Percentiles rank a stretch among this genome's conserved stretches.
These are phyloP conservation scores for Apostichopus californicus DNA, from an alignment of 35 echinoderm and acorn worm species.

Conservation along the genomic window DNA sequence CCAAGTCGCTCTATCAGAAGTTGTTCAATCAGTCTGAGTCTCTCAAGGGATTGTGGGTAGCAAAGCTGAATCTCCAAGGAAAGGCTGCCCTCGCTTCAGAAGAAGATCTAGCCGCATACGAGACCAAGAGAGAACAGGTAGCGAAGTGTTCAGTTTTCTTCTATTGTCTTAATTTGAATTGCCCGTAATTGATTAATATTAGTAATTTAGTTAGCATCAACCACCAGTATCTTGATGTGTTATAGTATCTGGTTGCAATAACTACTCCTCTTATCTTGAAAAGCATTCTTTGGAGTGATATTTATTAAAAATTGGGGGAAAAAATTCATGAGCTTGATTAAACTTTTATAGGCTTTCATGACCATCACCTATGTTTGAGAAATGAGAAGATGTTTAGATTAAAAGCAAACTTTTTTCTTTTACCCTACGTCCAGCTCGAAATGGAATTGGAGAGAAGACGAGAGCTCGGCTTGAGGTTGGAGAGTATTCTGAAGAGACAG, in stretches of 20 bases:
- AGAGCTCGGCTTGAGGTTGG: conserved; percentile 86
- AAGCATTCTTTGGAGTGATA: background rate
- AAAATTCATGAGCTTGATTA: background rate
- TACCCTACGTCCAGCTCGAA: conserved; percentile 53
- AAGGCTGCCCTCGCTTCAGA: conserved; percentile 84
- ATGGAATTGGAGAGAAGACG: conserved; percentile 90
- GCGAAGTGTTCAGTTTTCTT: too few relatives aligned
- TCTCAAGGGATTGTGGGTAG: conserved; percentile 99
- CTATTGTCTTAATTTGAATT: too few relatives aligned
- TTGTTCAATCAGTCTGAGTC: conserved; percentile 87
- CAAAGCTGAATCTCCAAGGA: conserved; percentile 89
- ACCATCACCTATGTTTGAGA: too few relatives aligned
- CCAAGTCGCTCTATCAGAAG: conserved; percentile 92
- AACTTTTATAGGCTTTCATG: too few relatives aligned
- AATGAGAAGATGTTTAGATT: too few relatives aligned
- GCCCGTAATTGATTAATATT: too few relatives aligned
- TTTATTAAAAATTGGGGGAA: background rate
- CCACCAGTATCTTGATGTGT: too few relatives aligned
- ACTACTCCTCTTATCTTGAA: background rate
- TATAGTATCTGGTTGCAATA: too few relatives aligned
- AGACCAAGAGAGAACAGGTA: conserved; percentile 37
- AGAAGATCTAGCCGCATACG: conserved; percentile 81
- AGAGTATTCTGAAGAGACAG: conserved; percentile 82
- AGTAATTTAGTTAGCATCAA: too few relatives aligned
- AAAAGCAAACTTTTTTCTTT: background rate